Conservation (phyloP, 2,113 vertebrate genomes). For the Cheilinus undulatus region DNA sequence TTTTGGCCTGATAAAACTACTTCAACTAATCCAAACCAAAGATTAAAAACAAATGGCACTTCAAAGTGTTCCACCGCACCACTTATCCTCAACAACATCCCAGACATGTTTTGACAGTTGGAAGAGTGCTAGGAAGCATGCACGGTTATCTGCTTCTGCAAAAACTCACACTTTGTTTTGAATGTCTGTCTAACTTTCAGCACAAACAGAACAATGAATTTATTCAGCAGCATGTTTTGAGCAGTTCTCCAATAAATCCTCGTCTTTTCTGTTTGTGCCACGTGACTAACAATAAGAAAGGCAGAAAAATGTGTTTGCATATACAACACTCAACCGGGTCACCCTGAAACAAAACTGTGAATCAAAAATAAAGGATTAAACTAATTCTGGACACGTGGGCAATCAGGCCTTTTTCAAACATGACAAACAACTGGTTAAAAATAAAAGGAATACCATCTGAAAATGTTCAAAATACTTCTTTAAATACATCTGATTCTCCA, state of each 20-base stretch:
- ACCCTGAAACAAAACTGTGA: constrained; percentile 23
- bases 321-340: constrained; percentile 5
- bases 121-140: not conserved
- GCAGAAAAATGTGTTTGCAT: constrained; percentile 17
- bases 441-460: too few relatives aligned
- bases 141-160: constrained; percentile 18
- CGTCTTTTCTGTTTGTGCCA: not conserved
- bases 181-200: not conserved
- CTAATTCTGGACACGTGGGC: too few relatives aligned
- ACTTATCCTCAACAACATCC: not conserved
- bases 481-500: too few relatives aligned
- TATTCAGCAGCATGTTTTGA: not conserved
- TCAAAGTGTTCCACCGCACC: not conserved
- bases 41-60: too few relatives aligned
- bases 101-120: constrained; percentile 1
- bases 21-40: not conserved
- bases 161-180: constrained; percentile 14
- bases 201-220: constrained; percentile 11
- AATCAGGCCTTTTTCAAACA: too few relatives aligned
- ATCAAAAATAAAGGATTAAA: not conserved
- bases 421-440: too few relatives aligned
- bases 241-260: constrained; percentile 6
- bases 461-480: too few relatives aligned
- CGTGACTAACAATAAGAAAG: constrained; percentile 28
- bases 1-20: not conserved